These are phyloP conservation scores for Phrynosoma platyrhinos DNA, from an alignment of 2,113 vertebrate genomes.

Conservation along the genomic window DNA sequence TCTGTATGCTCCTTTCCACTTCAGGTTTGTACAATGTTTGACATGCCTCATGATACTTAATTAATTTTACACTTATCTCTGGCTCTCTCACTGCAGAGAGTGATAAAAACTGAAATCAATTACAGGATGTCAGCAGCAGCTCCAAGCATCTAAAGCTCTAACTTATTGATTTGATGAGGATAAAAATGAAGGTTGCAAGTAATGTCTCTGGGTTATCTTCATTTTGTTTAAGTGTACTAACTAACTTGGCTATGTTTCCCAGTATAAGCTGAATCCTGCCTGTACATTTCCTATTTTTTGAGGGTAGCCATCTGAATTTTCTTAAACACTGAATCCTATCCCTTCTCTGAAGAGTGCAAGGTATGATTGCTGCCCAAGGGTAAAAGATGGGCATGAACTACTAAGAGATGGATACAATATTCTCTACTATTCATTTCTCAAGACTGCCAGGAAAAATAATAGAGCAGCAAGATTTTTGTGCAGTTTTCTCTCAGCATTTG, in stretches of 20 bases:
- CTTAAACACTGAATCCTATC: too few relatives aligned
- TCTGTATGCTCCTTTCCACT: background rate
- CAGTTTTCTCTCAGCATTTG: too few relatives aligned
- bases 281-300: too few relatives aligned
- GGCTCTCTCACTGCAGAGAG: background rate
- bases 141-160: background rate
- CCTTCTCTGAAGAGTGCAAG: background rate
- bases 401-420: too few relatives aligned
- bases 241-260: background rate
- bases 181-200: background rate
- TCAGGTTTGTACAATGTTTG: background rate
- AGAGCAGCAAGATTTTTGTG: too few relatives aligned
- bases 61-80: conserved; percentile 14
- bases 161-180: background rate
- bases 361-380: too few relatives aligned
- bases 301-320: too few relatives aligned
- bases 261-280: background rate
- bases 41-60: conserved; percentile 15
- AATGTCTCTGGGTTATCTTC: background rate
- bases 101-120: conserved; percentile 12
- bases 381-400: too few relatives aligned
- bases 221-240: background rate
- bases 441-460: too few relatives aligned
- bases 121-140: background rate
- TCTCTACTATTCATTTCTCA: too few relatives aligned